Conservation (phyloP, 2,888 invertebrate genomes). For the Oxyteleia sp. region DNA sequence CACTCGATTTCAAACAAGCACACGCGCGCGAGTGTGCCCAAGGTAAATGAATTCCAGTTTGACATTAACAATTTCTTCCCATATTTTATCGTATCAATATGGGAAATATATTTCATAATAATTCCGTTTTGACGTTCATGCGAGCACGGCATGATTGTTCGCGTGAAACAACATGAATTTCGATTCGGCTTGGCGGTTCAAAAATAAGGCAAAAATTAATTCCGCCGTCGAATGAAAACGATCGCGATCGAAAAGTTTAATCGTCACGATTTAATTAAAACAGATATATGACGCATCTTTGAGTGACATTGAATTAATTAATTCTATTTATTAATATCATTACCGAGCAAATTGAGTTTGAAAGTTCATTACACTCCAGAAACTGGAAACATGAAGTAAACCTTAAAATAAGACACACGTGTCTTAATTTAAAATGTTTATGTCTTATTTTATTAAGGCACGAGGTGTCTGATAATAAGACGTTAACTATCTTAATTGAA, state of each 20-base stretch:
- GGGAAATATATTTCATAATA: slow-evolving; percentile 9
- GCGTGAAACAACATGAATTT: background rate
- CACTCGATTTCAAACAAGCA: too few relatives aligned
- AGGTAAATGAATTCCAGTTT: background rate
- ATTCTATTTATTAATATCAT: too few relatives aligned
- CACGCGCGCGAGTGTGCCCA: too few relatives aligned
- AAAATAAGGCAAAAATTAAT: background rate
- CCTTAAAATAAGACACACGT: too few relatives aligned
- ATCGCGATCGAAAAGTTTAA: background rate
- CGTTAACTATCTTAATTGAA: too few relatives aligned
- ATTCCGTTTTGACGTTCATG: background rate
- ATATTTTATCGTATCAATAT: slow-evolving; percentile 14
- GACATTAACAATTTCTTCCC: background rate
- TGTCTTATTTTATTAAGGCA: too few relatives aligned
- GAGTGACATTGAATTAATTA: slow-evolving; percentile 10
- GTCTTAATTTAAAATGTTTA: too few relatives aligned
- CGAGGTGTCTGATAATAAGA: too few relatives aligned
- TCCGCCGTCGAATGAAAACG: background rate
- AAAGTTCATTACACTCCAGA: too few relatives aligned
- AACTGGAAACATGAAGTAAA: too few relatives aligned
- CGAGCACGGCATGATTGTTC: background rate
- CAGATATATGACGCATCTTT: slow-evolving; percentile 6
- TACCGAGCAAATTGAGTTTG: too few relatives aligned
- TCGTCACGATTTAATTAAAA: background rate
- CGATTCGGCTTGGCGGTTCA: too few relatives aligned